Conservation (phyloP, 2,113 vertebrate species). For the Genyomyrus donnyi region DNA sequence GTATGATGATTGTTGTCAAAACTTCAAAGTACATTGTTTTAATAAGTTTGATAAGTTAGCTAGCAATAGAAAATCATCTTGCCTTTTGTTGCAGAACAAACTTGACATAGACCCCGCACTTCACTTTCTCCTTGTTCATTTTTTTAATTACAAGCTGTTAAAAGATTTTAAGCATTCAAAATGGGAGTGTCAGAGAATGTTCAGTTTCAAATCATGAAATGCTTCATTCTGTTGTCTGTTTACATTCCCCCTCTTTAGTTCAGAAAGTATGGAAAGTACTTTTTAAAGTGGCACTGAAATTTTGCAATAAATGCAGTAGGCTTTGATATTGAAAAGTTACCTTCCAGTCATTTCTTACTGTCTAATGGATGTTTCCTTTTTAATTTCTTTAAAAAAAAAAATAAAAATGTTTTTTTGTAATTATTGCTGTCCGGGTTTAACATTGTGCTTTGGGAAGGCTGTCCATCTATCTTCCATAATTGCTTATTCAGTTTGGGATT, state of each 20-base stretch:
- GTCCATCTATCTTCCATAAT: not conserved
- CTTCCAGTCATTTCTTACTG: constrained; percentile 1
- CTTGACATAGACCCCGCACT: not conserved
- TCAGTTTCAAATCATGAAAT: not conserved
- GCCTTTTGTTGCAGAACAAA: not conserved
- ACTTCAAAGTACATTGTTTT: not conserved
- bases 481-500: not conserved
- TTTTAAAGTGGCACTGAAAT: constrained; percentile 16
- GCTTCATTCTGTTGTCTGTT: not conserved
- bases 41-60: not conserved
- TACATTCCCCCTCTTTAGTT: not conserved
- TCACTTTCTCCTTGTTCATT: not conserved
- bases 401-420: constrained; percentile 20
- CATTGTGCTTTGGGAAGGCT: not conserved
- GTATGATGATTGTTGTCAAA: not conserved
- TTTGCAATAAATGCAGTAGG: constrained; percentile 19
- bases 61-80: not conserved
- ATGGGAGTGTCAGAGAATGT: not conserved
- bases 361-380: not conserved
- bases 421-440: not conserved
- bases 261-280: not conserved
- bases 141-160: not conserved
- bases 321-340: not conserved
- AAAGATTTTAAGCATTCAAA: not conserved
- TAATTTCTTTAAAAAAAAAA: not conserved